Conservation (phyloP, 2,113 vertebrate species). For the Chloropsis cyanopogon region DNA sequence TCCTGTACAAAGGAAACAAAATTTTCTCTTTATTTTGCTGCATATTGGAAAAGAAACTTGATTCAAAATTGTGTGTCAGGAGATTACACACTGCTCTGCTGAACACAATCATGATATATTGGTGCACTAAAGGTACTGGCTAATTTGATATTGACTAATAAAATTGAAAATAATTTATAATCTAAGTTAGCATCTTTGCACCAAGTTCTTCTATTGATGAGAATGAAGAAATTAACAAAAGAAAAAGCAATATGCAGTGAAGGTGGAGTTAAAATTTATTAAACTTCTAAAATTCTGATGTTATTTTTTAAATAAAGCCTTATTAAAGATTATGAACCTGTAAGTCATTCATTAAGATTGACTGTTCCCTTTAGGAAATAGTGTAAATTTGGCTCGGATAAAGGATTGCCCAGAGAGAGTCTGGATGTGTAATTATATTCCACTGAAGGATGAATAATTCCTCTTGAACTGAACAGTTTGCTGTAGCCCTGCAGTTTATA, state of each 20-base stretch:
- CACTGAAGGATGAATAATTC: constrained; percentile 38
- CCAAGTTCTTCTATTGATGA: neutral
- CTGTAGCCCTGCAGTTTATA: constrained; percentile 7
- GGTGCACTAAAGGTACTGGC: neutral
- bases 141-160: neutral
- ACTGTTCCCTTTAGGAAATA: constrained; percentile 33
- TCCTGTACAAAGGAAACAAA: neutral
- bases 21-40: neutral
- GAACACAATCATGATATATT: neutral
- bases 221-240: neutral
- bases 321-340: neutral
- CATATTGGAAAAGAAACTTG: neutral
- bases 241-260: neutral
- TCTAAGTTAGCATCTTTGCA: neutral
- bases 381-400: neutral
- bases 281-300: neutral
- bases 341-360: constrained; percentile 21
- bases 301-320: neutral
- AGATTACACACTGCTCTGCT: neutral
- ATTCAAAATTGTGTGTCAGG: neutral
- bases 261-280: neutral
- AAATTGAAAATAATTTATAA: neutral
- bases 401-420: neutral
- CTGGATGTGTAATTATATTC: constrained; percentile 36
- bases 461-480: neutral